A percentile compares a stretch with the other conserved stretches of the same genome.
Conservation (phyloP, 1,140 invertebrate species). For the Papilio machaon region DNA sequence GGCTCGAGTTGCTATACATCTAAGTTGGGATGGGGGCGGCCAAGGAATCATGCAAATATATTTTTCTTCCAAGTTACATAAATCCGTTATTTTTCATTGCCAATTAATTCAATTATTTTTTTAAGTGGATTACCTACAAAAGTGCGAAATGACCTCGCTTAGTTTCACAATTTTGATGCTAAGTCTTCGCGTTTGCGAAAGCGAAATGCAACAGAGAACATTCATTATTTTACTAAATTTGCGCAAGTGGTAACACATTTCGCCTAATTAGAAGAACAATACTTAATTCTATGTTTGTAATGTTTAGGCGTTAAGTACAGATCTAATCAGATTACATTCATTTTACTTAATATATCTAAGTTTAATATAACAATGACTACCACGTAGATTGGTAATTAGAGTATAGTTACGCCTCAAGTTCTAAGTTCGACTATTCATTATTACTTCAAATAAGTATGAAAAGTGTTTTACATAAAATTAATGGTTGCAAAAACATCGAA, state of each 20-base stretch:
- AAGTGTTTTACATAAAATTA: background rate
- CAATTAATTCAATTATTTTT: slow-evolving; percentile 11
- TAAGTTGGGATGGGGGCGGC: too few species aligned
- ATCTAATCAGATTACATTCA: background rate
- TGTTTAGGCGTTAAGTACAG: background rate
- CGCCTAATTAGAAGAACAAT: slow-evolving; percentile 13
- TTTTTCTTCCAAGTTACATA: background rate
- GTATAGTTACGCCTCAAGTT: background rate
- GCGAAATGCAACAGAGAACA: slow-evolving; percentile 51
- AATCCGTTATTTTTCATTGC: slow-evolving; percentile 37
- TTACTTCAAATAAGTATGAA: background rate
- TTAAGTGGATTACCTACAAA: slow-evolving; percentile 20
- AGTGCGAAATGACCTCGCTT: slow-evolving; percentile 50
- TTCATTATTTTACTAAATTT: slow-evolving; percentile 30
- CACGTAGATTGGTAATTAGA: background rate
- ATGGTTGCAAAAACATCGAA: background rate
- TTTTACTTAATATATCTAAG: background rate
- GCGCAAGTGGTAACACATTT: slow-evolving; percentile 19
- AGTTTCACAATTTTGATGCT: slow-evolving; percentile 68
- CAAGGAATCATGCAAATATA: too few species aligned
- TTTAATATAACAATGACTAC: background rate
- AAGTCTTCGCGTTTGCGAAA: slow-evolving; percentile 71
- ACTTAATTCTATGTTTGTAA: background rate
- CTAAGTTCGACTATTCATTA: background rate
- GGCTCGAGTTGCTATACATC: background rate